phyloP scores from a whole-genome alignment of 2,888 invertebrate species.

The Mythimna vitellina region DNA sequence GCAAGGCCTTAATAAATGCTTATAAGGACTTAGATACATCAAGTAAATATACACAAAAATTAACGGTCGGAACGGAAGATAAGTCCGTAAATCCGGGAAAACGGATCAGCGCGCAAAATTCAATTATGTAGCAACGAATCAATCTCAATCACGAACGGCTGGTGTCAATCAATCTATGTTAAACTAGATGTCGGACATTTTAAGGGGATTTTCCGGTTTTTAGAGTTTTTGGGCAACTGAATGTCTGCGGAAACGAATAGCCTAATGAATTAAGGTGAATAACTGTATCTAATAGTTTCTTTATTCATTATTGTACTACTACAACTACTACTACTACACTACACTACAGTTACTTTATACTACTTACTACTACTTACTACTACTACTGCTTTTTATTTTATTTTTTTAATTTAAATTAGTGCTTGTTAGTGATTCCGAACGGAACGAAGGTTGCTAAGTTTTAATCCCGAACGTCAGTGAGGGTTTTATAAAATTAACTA shows the following conservation, averaged over 20 bases:
- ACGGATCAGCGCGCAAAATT: conserved; percentile 54
- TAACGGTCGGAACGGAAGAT: conserved; percentile 8
- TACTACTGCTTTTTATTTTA: no score
- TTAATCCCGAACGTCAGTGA: no score
- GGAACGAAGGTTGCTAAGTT: no score
- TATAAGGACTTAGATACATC: neutral
- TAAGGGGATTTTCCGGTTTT: conserved; percentile 4
- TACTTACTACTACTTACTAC: no score
- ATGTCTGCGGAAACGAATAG: neutral
- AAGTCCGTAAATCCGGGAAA: conserved; percentile 26
- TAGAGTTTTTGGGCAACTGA: neutral
- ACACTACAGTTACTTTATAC: no score
- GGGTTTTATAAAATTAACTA: no score
- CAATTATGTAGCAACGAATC: conserved; percentile 56
- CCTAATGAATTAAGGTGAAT: neutral
- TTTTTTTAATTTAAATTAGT: no score
- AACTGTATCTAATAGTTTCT: neutral
- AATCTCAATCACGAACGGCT: conserved; percentile 55
- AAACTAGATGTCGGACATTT: conserved; percentile 13
- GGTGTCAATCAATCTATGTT: conserved; percentile 47
- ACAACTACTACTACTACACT: no score
- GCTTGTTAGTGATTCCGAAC: no score
- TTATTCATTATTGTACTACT: no score
- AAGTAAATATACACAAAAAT: conserved; percentile 24
- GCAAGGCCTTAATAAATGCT: no score